phyloP scores from a whole-genome alignment of 2,797 vertebrate genomes.

The Glyptemys insculpta region DNA sequence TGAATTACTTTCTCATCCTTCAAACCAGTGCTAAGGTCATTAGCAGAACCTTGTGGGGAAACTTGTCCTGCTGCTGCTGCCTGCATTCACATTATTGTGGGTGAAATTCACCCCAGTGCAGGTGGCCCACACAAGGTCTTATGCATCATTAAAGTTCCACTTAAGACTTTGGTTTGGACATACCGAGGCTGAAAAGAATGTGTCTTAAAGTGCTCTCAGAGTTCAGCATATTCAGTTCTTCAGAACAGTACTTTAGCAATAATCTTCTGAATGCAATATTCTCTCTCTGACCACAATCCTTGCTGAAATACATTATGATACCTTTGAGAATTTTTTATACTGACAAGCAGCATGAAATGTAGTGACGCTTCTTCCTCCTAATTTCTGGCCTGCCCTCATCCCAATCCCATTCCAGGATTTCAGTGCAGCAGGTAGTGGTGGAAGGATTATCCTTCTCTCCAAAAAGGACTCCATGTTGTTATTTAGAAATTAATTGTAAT shows the following conservation, averaged over 20 bases:
- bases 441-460: neutral
- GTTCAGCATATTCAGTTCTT: neutral
- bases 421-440: neutral
- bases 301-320: neutral
- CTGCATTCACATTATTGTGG: neutral
- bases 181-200: neutral
- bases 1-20: neutral
- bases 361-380: neutral
- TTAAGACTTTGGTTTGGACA: neutral
- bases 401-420: neutral
- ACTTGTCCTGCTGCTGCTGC: neutral
- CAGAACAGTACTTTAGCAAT: neutral
- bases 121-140: neutral
- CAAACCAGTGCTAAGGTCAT: neutral
- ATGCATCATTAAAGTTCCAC: neutral
- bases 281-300: neutral
- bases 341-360: neutral
- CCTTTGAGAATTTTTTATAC: neutral
- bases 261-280: neutral
- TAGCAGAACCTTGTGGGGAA: neutral
- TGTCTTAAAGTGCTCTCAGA: neutral
- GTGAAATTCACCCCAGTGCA: fast-evolving
- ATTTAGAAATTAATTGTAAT: neutral
- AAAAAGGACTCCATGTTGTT: neutral
- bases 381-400: neutral